Evolutionary conservation across 2,797 vertebrate species (phyloP).

Genomic region (Myiotriccus ornatus): DNA sequence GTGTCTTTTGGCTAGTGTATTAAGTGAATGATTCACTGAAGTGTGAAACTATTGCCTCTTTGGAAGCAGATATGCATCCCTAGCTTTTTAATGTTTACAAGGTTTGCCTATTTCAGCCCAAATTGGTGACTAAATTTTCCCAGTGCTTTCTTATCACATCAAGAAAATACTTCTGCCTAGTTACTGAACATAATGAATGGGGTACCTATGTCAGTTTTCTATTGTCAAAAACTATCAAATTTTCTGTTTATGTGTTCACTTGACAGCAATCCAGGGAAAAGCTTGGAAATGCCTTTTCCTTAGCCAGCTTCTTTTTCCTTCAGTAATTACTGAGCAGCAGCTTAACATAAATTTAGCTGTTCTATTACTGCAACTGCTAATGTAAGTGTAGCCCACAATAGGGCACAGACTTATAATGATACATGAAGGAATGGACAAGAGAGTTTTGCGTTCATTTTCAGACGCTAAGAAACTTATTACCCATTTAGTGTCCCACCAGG

Average conservation of each 20-base stretch:
- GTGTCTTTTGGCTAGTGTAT: constrained; percentile 22
- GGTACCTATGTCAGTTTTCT: neutral
- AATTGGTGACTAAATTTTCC: neutral
- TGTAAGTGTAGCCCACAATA: constrained; percentile 1
- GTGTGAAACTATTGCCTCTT: constrained; percentile 44
- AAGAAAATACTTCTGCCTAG: neutral
- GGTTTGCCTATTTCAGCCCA: constrained; percentile 39
- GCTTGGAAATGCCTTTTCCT: neutral
- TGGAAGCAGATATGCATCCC: neutral
- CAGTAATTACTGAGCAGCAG: constrained; percentile 35
- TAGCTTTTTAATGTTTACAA: constrained; percentile 4
- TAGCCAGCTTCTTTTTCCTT: constrained; percentile 21
- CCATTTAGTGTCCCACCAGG: neutral
- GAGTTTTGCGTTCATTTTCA: neutral
- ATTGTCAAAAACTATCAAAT: constrained; percentile 5
- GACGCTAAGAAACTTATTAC: constrained; percentile 33
- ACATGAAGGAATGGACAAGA: neutral
- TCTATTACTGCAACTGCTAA: constrained; percentile 27
- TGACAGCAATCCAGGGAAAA: constrained; percentile 40
- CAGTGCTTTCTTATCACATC: neutral
- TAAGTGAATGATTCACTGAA: constrained; percentile 48
- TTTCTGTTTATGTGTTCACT: constrained; percentile 21
- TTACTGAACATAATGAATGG: neutral
- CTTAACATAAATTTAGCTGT: constrained; percentile 40
- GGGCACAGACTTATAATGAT: neutral